Percentiles rank a stretch among this genome's conserved stretches.
phyloP scores from a whole-genome alignment of 1,140 invertebrate genomes.

The Mesaphorura yosii region DNA sequence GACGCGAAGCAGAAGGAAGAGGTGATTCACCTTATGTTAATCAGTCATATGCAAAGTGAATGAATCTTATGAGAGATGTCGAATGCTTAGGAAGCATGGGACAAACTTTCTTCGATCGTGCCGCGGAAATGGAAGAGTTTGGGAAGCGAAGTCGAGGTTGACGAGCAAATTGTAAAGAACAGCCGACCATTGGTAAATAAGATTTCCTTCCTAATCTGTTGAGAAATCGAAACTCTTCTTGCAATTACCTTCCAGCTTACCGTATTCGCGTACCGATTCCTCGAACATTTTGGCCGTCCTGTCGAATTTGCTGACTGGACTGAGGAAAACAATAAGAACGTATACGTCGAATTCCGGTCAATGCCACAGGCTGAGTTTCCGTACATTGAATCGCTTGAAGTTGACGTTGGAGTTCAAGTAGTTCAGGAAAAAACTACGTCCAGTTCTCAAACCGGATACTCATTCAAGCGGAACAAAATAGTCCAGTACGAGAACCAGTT shows the following conservation, averaged over 20 bases:
- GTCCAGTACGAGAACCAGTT: slow-evolving; percentile 21
- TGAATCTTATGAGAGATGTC: too few species aligned
- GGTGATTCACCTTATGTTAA: too few species aligned
- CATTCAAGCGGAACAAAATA: slow-evolving; percentile 30
- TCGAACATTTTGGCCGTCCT: not conserved
- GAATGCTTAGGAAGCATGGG: slow-evolving; percentile 23
- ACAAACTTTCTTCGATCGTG: slow-evolving; percentile 19
- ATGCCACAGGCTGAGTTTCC: slow-evolving; percentile 4
- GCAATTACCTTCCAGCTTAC: not conserved
- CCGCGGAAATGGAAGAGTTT: slow-evolving; percentile 25
- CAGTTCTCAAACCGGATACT: slow-evolving; percentile 24
- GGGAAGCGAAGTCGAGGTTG: slow-evolving; percentile 27
- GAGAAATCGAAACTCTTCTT: not conserved
- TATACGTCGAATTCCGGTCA: slow-evolving; percentile 6
- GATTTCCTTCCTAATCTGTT: not conserved
- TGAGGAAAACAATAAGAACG: slow-evolving; percentile 6
- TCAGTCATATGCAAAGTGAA: too few species aligned
- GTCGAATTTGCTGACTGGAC: not conserved
- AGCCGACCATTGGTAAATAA: slow-evolving; percentile 22
- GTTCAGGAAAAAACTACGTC: slow-evolving; percentile 6
- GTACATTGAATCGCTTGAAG: slow-evolving; percentile 8
- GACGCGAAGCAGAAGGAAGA: slow-evolving; percentile 22
- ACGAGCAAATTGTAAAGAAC: slow-evolving; percentile 11
- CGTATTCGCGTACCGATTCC: not conserved
- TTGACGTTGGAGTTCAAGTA: slow-evolving; percentile 22